Evolutionary conservation across 2,888 invertebrate species (phyloP).

Genomic region (Drosophila sordidapex): DNA sequence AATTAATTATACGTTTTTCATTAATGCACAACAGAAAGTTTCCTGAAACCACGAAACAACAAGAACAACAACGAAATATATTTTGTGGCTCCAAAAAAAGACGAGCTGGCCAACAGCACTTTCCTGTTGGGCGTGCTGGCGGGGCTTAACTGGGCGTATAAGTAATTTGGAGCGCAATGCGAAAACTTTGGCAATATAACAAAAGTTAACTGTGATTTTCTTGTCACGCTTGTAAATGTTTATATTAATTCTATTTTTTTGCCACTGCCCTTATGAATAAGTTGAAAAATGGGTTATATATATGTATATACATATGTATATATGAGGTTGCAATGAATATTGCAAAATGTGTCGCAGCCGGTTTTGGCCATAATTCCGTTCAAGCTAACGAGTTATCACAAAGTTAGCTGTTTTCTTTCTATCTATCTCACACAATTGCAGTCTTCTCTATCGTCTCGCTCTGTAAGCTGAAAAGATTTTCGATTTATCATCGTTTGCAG

Average conservation of each 20-base stretch:
- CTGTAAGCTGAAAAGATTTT: constrained; percentile 75
- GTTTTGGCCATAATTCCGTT: constrained; percentile 42
- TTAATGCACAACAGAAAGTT: constrained; percentile 53
- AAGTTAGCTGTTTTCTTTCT: constrained; percentile 5
- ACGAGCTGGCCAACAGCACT: constrained; percentile 1
- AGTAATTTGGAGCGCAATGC: constrained; percentile 70
- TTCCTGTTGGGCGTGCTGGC: constrained; percentile 4
- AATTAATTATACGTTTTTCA: constrained; percentile 63
- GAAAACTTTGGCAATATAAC: constrained; percentile 79
- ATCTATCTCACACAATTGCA: neutral
- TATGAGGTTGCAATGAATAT: constrained; percentile 34
- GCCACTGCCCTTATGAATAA: constrained; percentile 9
- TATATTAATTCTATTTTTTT: constrained; percentile 40
- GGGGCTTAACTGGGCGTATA: constrained; percentile 53
- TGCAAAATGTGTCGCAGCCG: constrained; percentile 37
- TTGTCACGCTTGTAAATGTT: constrained; percentile 63
- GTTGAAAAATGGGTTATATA: constrained; percentile 1
- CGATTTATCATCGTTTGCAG: constrained; percentile 78
- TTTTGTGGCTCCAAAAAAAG: constrained; percentile 5
- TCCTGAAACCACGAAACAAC: constrained; percentile 5
- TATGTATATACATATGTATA: constrained; percentile 8
- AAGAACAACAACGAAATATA: constrained; percentile 16
- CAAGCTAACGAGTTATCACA: constrained; percentile 49
- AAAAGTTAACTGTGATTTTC: constrained; percentile 76
- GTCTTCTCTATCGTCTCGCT: constrained; percentile 3